Percentiles rank a stretch among this genome's conserved stretches.
phyloP scores from a whole-genome alignment of 2,113 vertebrate species.

The Brachirus orientalis region DNA sequence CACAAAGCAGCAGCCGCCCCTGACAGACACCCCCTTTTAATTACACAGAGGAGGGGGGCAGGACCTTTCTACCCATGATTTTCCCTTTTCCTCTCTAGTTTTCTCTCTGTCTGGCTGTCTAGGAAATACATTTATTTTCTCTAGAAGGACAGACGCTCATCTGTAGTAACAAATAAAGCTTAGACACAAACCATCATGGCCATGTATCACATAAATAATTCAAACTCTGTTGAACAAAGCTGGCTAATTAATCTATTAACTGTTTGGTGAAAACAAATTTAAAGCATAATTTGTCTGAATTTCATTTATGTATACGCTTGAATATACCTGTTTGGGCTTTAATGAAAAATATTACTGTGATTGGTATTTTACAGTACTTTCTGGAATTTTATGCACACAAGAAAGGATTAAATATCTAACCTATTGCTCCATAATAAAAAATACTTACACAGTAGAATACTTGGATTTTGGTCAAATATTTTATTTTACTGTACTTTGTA shows the following conservation, averaged over 20 bases:
- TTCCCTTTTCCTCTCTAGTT: slow-evolving; percentile 37
- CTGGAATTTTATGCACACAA: too few species aligned
- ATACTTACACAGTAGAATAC: too few species aligned
- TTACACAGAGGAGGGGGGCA: slow-evolving; percentile 90
- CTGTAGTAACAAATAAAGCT: not conserved
- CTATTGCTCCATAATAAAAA: too few species aligned
- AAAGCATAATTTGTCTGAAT: too few species aligned
- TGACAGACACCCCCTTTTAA: slow-evolving; percentile 98
- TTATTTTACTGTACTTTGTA: too few species aligned
- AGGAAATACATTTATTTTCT: slow-evolving; percentile 23
- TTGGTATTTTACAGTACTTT: too few species aligned
- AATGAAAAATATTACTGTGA: too few species aligned
- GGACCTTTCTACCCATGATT: slow-evolving; percentile 57
- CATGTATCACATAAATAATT: not conserved
- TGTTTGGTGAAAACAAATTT: too few species aligned
- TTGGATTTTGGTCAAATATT: too few species aligned
- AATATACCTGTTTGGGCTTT: too few species aligned
- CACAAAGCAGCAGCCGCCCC: slow-evolving; percentile 94
- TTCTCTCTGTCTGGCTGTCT: slow-evolving; percentile 30
- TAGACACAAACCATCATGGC: not conserved
- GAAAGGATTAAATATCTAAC: too few species aligned
- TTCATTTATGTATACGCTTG: too few species aligned
- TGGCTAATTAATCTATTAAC: not conserved
- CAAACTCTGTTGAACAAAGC: slow-evolving; percentile 9
- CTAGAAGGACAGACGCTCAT: slow-evolving; percentile 18